These are phyloP conservation scores for Zelleria hepariella DNA, from an alignment of 2,888 invertebrate species.

Conservation along the genomic window DNA sequence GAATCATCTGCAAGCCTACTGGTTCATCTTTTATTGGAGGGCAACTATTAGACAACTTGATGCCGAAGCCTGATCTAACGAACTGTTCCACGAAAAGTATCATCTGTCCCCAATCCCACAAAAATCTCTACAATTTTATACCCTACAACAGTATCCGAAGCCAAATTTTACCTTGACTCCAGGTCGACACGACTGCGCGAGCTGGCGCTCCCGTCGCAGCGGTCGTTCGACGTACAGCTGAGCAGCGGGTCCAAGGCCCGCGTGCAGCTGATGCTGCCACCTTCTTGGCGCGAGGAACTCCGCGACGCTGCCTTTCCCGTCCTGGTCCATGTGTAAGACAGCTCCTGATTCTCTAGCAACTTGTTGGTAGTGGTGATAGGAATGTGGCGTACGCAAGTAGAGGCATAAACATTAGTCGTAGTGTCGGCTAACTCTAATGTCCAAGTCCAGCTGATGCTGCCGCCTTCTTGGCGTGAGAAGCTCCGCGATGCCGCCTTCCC, in stretches of 20 bases:
- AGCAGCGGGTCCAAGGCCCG: conserved; percentile 90
- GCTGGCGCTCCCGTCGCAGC: conserved; percentile 85
- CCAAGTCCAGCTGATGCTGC: conserved; percentile 89
- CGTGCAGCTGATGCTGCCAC: conserved; percentile 89
- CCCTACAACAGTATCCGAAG: no score
- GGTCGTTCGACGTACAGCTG: conserved; percentile 87
- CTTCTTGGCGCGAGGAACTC: conserved; percentile 88
- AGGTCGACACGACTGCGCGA: conserved; percentile 78
- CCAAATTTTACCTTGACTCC: no score
- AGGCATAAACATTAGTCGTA: no score
- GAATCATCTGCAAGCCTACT: background rate
- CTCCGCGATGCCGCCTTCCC: conserved; percentile 89
- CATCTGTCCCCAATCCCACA: background rate
- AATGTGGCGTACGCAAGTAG: no score
- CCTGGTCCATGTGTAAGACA: conserved; percentile 85
- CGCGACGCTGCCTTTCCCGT: conserved; percentile 91
- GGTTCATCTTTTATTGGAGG: background rate
- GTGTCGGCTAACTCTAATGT: no score
- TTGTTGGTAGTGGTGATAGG: background rate
- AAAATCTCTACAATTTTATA: no score
- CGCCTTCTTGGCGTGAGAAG: conserved; percentile 90
- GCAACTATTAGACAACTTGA: background rate
- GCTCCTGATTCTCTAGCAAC: background rate
- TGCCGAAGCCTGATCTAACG: background rate
- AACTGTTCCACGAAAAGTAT: no score